Percentiles rank a stretch among this genome's conserved stretches.
Conservation (phyloP, 1,140 invertebrate genomes). For the Pseudomyrmex sp. region DNA sequence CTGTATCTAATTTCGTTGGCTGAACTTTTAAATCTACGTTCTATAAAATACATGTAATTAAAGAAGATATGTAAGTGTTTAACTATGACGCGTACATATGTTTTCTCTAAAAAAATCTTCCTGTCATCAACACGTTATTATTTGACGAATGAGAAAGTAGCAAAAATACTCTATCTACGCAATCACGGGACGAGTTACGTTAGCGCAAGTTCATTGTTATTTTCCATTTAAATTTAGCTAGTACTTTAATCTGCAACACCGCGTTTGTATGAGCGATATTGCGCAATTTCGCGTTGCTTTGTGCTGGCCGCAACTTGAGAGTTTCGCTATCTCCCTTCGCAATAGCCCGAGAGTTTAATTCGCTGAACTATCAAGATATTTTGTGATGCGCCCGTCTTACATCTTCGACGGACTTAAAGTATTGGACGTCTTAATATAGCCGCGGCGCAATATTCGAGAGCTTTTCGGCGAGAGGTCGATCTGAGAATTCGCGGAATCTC, state of each 20-base stretch:
- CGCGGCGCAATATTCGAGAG: conserved; percentile 28
- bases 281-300: not conserved
- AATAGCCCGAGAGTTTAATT: conserved; percentile 12
- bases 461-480: not conserved
- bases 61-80: too few relatives aligned
- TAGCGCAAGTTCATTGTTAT: not conserved
- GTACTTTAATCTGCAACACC: conserved; percentile 27
- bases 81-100: too few relatives aligned
- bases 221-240: not conserved
- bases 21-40: too few relatives aligned
- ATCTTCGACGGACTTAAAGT: conserved; percentile 26
- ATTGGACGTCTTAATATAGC: conserved; percentile 37
- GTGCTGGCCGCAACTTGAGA: not conserved
- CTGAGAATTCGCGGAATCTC: conserved; percentile 35
- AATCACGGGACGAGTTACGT: not conserved
- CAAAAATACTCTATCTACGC: not conserved
- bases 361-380: conserved; percentile 24
- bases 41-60: too few relatives aligned
- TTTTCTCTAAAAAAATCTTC: too few relatives aligned
- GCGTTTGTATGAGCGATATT: conserved; percentile 3
- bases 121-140: too few relatives aligned
- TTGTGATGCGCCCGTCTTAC: not conserved
- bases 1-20: too few relatives aligned
- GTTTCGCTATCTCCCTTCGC: conserved; percentile 9
- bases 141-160: not conserved